A percentile compares a stretch with the other conserved stretches of the same genome.
These are phyloP conservation scores for Sinocyclocheilus anshuiensis DNA, from an alignment of 2,113 vertebrate genomes.

Conservation along the genomic window DNA sequence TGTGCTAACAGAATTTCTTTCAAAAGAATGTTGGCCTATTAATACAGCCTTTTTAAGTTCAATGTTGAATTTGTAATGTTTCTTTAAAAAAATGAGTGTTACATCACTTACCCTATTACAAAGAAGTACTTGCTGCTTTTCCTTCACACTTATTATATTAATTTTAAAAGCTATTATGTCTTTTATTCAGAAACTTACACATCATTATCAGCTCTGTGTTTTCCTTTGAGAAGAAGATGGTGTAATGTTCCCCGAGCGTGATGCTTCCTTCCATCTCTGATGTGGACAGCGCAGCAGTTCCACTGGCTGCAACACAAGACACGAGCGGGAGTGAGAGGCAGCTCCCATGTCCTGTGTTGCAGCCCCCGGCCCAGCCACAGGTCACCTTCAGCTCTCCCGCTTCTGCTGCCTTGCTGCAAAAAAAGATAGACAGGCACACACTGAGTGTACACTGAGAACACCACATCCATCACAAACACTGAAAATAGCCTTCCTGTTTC, in stretches of 20 bases:
- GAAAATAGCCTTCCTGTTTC: constrained; percentile 65
- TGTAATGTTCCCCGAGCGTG: neutral
- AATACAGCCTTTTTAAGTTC: no score
- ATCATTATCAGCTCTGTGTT: neutral
- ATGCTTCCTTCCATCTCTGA: neutral
- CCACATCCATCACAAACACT: constrained; percentile 69
- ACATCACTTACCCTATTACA: neutral
- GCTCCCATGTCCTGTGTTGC: constrained; percentile 86
- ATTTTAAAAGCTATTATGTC: neutral
- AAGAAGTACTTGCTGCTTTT: neutral
- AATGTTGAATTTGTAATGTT: neutral
- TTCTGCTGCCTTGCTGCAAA: constrained; percentile 56
- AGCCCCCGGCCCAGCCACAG: constrained; percentile 76
- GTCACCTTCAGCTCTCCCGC: constrained; percentile 67
- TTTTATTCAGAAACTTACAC: constrained; percentile 27
- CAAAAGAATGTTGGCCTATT: neutral
- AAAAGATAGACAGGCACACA: constrained; percentile 32
- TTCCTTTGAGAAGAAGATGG: no score
- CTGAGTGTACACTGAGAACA: constrained; percentile 40
- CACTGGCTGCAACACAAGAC: constrained; percentile 87
- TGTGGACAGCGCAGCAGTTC: constrained; percentile 65
- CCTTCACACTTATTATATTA: neutral
- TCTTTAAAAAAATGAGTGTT: neutral
- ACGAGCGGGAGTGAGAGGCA: constrained; percentile 76
- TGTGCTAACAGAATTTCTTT: no score